Evolutionary conservation across 2,888 invertebrate species (phyloP), one percentile per base, ranked within the genome.

Genomic region (Argyra leucocephala): DNA sequence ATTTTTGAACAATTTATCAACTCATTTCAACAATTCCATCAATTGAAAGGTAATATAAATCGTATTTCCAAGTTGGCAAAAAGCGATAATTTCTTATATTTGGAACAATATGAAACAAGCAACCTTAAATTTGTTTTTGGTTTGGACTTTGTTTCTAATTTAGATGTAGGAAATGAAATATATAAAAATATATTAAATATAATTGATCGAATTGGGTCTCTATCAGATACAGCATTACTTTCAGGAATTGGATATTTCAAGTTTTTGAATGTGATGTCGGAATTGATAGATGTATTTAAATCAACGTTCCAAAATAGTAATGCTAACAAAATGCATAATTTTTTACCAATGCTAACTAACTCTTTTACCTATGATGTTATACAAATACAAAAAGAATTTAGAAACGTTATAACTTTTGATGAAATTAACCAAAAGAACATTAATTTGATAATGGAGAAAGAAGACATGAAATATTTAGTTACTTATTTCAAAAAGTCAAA

Each of bases 1-100:
- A 81, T 84, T 1, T 83, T 85, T 0, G 85, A 86, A 72, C 82
- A 83, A n/a, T 87, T 86, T 71, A 75, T 79, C 0, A 75, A 76
- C 64, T 69, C 74, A 1, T 76, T 80, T 66, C 72, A 73, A 10
- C 68, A 77, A 3, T 70, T 73, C 22, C 73, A 73, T 31, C 71
- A 71, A 36, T 66, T 72, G 1, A 74, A 76, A 22, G 48, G 72
- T 5, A 74, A 75, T 63, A 66, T 68, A 3, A 68, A 78, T 1
- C 57, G 75, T 1, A 66, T 76, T n/a, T 73, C 73, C 48, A 76
- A 76, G 18, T 73, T 75, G 65, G 69, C 70, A 18, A 67, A 66
- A 7, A 75, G 75, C 67, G 70, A 71, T 3, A 74, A 76, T 37
- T 77, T 77, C 68, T 69, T 70, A 4, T 77, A 75, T 31, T 67